Percentiles rank a stretch among this genome's conserved stretches.
These are phyloP conservation scores for Anas capensis DNA, from an alignment of 2,797 vertebrate species.

Conservation along the genomic window DNA sequence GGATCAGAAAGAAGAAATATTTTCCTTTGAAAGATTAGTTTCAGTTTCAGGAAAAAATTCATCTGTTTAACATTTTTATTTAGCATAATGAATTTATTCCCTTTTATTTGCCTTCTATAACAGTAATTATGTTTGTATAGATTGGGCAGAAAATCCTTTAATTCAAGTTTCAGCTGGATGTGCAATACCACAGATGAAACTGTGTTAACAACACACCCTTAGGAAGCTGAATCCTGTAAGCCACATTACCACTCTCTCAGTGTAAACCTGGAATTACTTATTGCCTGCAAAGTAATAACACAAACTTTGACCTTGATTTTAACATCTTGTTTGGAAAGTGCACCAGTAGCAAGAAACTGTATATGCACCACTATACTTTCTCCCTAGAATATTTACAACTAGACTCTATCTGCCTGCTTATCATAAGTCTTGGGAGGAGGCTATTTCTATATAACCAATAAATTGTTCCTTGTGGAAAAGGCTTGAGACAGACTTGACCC, in stretches of 20 bases:
- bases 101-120: not conserved
- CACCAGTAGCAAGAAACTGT: not conserved
- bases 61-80: slow-evolving; percentile 10
- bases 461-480: not conserved
- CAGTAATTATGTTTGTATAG: not conserved
- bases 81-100: not conserved
- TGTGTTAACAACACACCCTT: rapidly evolving
- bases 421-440: not conserved
- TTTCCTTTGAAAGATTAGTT: not conserved
- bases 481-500: not conserved
- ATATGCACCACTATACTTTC: not conserved
- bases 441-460: not conserved
- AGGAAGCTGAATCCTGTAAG: not conserved
- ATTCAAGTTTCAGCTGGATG: not conserved
- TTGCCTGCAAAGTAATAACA: not conserved
- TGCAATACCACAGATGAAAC: not conserved
- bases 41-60: not conserved
- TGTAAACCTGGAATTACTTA: not conserved
- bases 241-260: not conserved
- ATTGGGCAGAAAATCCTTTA: not conserved
- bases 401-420: not conserved
- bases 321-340: not conserved
- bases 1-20: not conserved
- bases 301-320: not conserved
- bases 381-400: not conserved